phyloP scores from a whole-genome alignment of 2,888 invertebrate species.

The Scaptomyza caliginosa region DNA sequence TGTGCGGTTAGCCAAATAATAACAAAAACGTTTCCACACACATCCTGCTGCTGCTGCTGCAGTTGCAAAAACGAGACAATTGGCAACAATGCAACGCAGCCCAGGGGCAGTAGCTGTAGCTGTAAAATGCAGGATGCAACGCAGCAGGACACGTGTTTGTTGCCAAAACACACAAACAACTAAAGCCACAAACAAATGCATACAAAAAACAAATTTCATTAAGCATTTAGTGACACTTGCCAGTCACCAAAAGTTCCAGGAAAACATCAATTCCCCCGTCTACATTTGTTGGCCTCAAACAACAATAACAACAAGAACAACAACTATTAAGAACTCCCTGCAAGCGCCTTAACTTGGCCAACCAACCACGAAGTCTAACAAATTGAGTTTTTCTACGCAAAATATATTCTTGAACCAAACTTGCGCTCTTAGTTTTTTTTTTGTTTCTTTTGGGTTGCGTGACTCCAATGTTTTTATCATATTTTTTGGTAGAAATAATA shows the following conservation, averaged over 20 bases:
- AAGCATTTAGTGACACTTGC: constrained; percentile 51
- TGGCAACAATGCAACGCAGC: constrained; percentile 17
- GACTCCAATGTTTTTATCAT: constrained; percentile 81
- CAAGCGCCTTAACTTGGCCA: constrained; percentile 2
- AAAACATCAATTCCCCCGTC: constrained; percentile 5
- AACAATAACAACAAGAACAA: too few species aligned
- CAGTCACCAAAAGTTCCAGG: constrained; percentile 28
- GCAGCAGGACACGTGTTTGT: constrained; percentile 65
- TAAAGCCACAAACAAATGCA: constrained; percentile 34
- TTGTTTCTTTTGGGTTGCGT: constrained; percentile 54
- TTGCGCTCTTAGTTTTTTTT: constrained; percentile 8
- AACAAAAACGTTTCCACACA: constrained; percentile 23
- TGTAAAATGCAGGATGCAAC: constrained; percentile 46
- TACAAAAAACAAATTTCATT: constrained; percentile 57
- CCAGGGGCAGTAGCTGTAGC: constrained; percentile 21
- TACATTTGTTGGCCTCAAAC: neutral
- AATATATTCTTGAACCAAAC: constrained; percentile 35
- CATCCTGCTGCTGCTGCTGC: constrained; percentile 54
- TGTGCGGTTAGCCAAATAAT: constrained; percentile 66
- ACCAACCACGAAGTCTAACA: constrained; percentile 46
- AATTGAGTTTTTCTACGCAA: constrained; percentile 76
- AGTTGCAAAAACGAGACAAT: constrained; percentile 21
- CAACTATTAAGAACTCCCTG: neutral
- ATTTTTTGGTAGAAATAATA: constrained; percentile 56
- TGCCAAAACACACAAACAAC: constrained; percentile 18